These are phyloP conservation scores for Apotomis betuletana DNA, from an alignment of 2,888 invertebrate species.

Conservation along the genomic window DNA sequence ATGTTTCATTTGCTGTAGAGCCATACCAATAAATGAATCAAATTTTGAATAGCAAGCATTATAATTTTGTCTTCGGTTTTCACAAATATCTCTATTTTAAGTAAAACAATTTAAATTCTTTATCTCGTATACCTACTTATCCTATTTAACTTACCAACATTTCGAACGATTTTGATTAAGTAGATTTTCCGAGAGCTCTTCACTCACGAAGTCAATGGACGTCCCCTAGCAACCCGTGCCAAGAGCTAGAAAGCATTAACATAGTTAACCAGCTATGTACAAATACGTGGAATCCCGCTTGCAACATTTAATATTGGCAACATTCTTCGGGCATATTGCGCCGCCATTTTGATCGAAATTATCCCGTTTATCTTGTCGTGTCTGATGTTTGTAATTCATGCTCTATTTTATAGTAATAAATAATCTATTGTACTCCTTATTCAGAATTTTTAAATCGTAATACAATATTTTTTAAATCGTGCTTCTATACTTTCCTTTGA, in stretches of 20 bases:
- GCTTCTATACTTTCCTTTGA: no score
- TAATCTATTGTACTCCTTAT: not conserved
- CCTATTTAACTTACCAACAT: no score
- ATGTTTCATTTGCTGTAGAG: no score
- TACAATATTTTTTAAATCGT: no score
- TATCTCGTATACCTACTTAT: no score
- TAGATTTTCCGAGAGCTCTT: not conserved
- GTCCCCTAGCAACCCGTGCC: not conserved
- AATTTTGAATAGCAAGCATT: no score
- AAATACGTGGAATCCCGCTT: constrained; percentile 26
- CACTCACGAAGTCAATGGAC: not conserved
- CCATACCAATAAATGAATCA: no score
- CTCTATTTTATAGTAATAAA: not conserved
- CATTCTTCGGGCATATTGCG: constrained; percentile 26
- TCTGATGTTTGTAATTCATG: not conserved
- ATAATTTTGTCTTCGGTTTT: no score
- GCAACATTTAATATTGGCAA: constrained; percentile 38
- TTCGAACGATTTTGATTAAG: no score
- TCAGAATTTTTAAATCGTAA: no score
- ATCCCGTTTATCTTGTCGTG: constrained; percentile 6
- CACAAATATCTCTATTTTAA: no score
- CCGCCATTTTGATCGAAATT: constrained; percentile 14
- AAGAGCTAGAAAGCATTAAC: not conserved
- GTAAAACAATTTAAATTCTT: no score
- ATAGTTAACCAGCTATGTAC: constrained; percentile 10